Evolutionary conservation across 2,113 vertebrate species (phyloP).

Genomic region (Notarius quadriscutis): DNA sequence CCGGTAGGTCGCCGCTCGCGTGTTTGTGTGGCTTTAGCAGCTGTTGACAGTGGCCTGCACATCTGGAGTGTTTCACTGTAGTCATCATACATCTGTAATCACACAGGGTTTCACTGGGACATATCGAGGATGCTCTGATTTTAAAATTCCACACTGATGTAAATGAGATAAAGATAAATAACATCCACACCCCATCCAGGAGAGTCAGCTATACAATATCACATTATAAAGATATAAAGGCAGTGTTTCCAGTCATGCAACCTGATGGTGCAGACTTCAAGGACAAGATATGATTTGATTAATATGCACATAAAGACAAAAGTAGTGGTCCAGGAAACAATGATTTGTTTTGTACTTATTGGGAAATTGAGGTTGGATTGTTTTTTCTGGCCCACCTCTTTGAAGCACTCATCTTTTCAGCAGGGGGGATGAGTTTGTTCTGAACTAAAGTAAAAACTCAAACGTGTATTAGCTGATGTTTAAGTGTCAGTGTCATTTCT

Average conservation of each 20-base stretch:
- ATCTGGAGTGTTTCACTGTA: not conserved
- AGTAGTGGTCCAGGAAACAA: not conserved
- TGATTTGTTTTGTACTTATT: not conserved
- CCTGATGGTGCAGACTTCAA: too few species aligned
- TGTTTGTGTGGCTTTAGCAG: not conserved
- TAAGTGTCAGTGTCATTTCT: not conserved
- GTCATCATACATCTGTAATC: not conserved
- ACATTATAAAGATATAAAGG: not conserved
- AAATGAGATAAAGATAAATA: not conserved
- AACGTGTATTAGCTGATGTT: not conserved
- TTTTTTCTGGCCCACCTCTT: not conserved
- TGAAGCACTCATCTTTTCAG: too few species aligned
- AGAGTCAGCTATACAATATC: not conserved
- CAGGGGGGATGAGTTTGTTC: not conserved
- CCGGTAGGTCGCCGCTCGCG: conserved; percentile 53
- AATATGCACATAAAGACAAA: not conserved
- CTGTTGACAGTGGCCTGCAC: not conserved
- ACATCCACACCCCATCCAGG: not conserved
- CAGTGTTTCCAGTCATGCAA: not conserved
- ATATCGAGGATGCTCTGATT: not conserved
- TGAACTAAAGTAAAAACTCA: not conserved
- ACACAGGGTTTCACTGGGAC: not conserved
- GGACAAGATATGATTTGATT: not conserved
- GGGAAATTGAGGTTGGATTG: not conserved
- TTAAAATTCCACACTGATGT: not conserved